These are phyloP conservation scores for Notiomystis cincta DNA, from an alignment of 2,113 vertebrate genomes.

Conservation along the genomic window DNA sequence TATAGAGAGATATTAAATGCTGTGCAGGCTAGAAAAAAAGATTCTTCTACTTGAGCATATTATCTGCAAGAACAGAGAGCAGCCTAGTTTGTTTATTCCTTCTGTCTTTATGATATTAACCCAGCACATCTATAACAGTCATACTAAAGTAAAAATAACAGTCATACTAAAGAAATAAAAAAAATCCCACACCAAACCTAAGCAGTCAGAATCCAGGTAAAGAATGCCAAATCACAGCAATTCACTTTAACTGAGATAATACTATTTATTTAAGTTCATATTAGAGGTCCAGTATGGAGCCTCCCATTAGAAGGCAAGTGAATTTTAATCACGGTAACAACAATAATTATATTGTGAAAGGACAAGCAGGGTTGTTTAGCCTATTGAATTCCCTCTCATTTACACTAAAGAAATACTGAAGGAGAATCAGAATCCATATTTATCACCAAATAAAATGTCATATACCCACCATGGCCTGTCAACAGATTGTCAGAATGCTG, in stretches of 20 bases:
- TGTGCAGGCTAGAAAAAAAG: not conserved
- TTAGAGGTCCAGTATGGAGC: not conserved
- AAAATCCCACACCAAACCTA: not conserved
- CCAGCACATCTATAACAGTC: not conserved
- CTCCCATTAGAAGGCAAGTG: not conserved
- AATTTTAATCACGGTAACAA: not conserved
- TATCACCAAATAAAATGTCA: not conserved
- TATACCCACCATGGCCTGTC: rapidly evolving
- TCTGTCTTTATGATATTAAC: not conserved
- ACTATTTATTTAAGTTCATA: not conserved
- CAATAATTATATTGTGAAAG: not conserved
- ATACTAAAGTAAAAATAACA: not conserved
- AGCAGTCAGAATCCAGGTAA: not conserved
- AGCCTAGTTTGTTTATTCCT: not conserved
- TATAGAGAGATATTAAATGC: not conserved
- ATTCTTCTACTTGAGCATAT: not conserved
- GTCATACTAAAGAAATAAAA: not conserved
- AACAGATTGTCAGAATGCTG: not conserved
- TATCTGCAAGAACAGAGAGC: not conserved
- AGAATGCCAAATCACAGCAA: not conserved
- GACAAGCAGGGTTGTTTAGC: not conserved
- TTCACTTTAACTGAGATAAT: not conserved
- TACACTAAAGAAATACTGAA: not conserved
- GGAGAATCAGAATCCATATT: not conserved
- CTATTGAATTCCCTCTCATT: not conserved